Evolutionary conservation across 2,113 vertebrate genomes (phyloP), one percentile per base, ranked within the genome.

Genomic region (Scalopus aquaticus): DNA sequence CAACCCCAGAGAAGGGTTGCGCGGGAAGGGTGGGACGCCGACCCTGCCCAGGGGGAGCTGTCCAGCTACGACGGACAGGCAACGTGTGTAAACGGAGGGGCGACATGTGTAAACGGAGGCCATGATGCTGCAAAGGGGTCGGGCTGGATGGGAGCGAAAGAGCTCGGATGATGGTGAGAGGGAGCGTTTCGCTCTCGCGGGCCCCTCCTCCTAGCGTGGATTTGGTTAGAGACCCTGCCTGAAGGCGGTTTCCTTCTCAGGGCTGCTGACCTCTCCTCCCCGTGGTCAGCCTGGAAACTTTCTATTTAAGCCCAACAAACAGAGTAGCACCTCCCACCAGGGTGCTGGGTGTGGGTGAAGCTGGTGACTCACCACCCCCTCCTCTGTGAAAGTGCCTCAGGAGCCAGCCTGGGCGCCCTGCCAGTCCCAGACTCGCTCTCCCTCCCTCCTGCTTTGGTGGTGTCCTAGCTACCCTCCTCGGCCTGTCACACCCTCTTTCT

Each of bases 291-390:
- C 56, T 5, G 70, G 85, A 88, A 51, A 26, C 37, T 56, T 73
- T 69, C 64, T 60, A 3, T 76, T 78, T 46, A 69, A 92, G 46
- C 26, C 9, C n/a, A 81, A 4, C 70, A 79, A 30, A 56, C 51
- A 0, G 56, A 74, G 74, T 46, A 58, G 49, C 69, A 30, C 76
- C 56, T 30, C 74, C n/a, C 64, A n/a, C 12, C 39, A 35, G 70
- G 73, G 78, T 22, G 19, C 51, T 79, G 94, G 95, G 35, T 82
- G 77, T 82, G 94, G 76, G 69, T 86, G 91, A 87, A 89, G 89
- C 93, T 62, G 69, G 78, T 97, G 97, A 97, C 79, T 97, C 97
- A 97, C 51, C 37, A 12, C 12, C 49, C n/a, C 5, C 28, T 56
- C 22, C 73, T 74, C 30, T 30, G 69, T 65, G 90, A 56, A 83